Conservation (phyloP, 64 coral and sea anemone species). For the Cladopsammia gracilis region DNA sequence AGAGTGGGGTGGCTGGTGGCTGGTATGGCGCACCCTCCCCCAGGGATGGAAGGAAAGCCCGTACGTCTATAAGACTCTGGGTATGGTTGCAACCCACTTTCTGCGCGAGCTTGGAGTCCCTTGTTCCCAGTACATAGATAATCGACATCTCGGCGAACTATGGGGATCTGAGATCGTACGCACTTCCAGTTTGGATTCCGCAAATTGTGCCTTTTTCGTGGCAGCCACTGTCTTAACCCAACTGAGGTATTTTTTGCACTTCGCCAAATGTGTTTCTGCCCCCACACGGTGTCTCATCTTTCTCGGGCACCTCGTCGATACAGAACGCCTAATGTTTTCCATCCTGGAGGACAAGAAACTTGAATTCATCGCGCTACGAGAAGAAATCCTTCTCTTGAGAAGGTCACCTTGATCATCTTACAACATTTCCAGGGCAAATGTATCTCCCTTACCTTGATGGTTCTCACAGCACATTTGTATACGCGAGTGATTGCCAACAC, state of each 20-base stretch:
- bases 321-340: neutral
- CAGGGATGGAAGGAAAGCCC: constrained; percentile 40
- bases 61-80: constrained; percentile 38
- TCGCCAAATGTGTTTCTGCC: neutral
- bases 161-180: too few relatives aligned
- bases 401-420: neutral
- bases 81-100: neutral
- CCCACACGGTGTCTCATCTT: neutral
- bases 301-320: neutral
- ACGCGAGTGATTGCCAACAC: neutral
- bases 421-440: neutral
- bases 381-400: neutral
- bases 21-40: neutral
- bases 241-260: constrained; percentile 20
- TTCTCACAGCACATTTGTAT: constrained; percentile 28
- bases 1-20: constrained; percentile 22
- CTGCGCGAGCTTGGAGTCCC: neutral
- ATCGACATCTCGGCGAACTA: constrained; percentile 30
- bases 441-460: neutral
- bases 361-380: neutral
- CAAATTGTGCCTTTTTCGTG: neutral
- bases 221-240: neutral
- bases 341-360: neutral
- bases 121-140: constrained; percentile 49
- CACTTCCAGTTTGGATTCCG: neutral